Percentiles rank a stretch among this genome's conserved stretches.
Conservation (phyloP, 1,140 invertebrate species). For the Lucilia cuprina region DNA sequence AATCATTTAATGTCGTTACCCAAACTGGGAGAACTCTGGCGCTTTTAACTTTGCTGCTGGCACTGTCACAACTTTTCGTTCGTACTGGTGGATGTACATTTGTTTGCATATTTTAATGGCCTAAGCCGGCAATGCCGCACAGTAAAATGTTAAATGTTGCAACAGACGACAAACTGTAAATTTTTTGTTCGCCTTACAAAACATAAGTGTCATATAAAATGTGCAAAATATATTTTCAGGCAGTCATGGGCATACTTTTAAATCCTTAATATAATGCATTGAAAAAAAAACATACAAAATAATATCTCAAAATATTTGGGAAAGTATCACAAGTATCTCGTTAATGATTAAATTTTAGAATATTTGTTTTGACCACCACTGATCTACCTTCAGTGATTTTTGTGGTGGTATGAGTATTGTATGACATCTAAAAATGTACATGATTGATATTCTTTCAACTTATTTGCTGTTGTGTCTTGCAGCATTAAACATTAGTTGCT, state of each 20-base stretch:
- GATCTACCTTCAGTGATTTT: too few relatives aligned
- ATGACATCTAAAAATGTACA: not conserved
- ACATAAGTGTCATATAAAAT: not conserved
- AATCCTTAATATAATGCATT: not conserved
- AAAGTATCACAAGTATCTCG: too few relatives aligned
- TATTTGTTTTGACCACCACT: too few relatives aligned
- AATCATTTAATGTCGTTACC: not conserved
- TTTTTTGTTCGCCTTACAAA: not conserved
- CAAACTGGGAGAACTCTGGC: not conserved
- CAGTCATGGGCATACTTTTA: too few relatives aligned
- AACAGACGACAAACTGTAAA: not conserved
- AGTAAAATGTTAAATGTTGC: not conserved
- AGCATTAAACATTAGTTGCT: not conserved
- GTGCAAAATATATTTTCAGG: not conserved
- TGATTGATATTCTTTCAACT: slow-evolving; percentile 18
- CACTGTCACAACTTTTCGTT: not conserved
- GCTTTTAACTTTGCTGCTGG: not conserved
- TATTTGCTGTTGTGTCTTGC: not conserved
- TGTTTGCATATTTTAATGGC: not conserved
- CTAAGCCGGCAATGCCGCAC: not conserved
- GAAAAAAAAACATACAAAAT: too few relatives aligned
- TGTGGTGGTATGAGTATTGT: not conserved
- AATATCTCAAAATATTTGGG: too few relatives aligned
- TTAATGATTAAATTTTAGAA: too few relatives aligned
- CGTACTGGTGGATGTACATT: not conserved